Evolutionary conservation across 2,797 vertebrate species (phyloP).

Genomic region (Melanotaenia parkinsoni): DNA sequence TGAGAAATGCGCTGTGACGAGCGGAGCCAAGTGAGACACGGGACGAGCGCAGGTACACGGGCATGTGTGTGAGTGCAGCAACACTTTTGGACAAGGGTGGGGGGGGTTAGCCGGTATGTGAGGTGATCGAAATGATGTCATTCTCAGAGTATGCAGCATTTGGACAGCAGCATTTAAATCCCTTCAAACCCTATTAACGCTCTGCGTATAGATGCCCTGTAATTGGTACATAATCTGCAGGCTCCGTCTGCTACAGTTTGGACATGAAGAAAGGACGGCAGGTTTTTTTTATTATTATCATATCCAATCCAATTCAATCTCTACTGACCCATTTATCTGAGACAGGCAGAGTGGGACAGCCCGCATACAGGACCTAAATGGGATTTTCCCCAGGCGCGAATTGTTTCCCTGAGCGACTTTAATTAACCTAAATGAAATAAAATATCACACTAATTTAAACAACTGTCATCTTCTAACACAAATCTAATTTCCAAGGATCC

Average conservation of each 20-base stretch:
- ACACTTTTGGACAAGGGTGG: constrained; percentile 15
- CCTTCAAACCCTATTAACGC: constrained; percentile 76
- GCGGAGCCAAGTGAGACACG: constrained; percentile 39
- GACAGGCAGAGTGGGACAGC: constrained; percentile 41
- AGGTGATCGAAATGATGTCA: constrained; percentile 84
- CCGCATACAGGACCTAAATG: constrained; percentile 46
- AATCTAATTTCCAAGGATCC: constrained; percentile 4
- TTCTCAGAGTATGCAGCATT: constrained; percentile 72
- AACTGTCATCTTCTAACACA: constrained; percentile 35
- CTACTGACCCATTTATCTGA: constrained; percentile 65
- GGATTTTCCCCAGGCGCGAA: constrained; percentile 59
- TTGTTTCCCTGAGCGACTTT: constrained; percentile 58
- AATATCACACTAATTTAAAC: constrained; percentile 35
- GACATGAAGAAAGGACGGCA: constrained; percentile 32
- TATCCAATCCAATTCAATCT: constrained; percentile 57
- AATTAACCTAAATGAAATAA: constrained; percentile 62
- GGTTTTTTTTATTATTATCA: constrained; percentile 36
- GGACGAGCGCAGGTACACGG: constrained; percentile 69
- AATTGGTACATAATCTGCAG: constrained; percentile 77
- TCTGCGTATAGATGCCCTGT: constrained; percentile 46
- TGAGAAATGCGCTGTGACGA: constrained; percentile 53
- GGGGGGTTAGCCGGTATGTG: constrained; percentile 65
- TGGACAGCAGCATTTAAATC: constrained; percentile 77
- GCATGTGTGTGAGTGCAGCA: constrained; percentile 43
- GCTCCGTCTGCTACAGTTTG: constrained; percentile 64